These are phyloP conservation scores for Hoplodrina ambigua DNA, from an alignment of 2,888 invertebrate genomes.

Conservation along the genomic window DNA sequence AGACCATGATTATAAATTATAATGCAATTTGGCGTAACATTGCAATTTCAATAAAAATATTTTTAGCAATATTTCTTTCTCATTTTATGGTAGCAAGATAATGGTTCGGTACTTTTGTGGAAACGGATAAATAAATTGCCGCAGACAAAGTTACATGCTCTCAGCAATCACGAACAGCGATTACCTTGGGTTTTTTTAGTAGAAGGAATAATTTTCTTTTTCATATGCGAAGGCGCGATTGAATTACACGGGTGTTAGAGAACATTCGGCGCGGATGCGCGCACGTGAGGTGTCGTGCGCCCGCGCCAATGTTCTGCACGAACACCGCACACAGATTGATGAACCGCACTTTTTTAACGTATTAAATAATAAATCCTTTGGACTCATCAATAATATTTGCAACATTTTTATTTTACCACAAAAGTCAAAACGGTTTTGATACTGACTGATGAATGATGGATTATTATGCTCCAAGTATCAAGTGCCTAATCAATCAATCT, in stretches of 20 bases:
- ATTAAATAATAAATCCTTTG: slow-evolving; percentile 50
- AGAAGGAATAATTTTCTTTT: slow-evolving; percentile 66
- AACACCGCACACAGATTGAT: slow-evolving; percentile 69
- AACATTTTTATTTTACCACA: slow-evolving; percentile 26
- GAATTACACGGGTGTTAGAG: slow-evolving; percentile 82
- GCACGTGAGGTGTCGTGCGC: slow-evolving; percentile 70
- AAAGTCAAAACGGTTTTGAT: slow-evolving; percentile 30
- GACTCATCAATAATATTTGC: slow-evolving; percentile 38
- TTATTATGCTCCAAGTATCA: slow-evolving; percentile 1
- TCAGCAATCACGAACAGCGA: slow-evolving; percentile 63
- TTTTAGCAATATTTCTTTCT: slow-evolving; percentile 34
- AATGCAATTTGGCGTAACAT: slow-evolving; percentile 46
- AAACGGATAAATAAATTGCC: slow-evolving; percentile 62
- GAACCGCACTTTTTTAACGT: slow-evolving; percentile 57
- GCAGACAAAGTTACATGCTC: slow-evolving; percentile 57
- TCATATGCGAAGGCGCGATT: slow-evolving; percentile 69
- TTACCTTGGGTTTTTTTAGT: slow-evolving; percentile 66
- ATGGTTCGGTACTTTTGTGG: slow-evolving; percentile 48
- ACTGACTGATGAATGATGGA: slow-evolving; percentile 48
- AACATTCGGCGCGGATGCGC: slow-evolving; percentile 74
- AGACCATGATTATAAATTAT: slow-evolving; percentile 27
- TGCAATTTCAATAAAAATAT: slow-evolving; percentile 41
- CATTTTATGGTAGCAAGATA: slow-evolving; percentile 50
- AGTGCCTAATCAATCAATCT: slow-evolving; percentile 47
- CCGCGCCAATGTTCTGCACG: slow-evolving; percentile 53